Conservation (phyloP, 1,140 invertebrate genomes). For the Rhyzopertha dominica region DNA sequence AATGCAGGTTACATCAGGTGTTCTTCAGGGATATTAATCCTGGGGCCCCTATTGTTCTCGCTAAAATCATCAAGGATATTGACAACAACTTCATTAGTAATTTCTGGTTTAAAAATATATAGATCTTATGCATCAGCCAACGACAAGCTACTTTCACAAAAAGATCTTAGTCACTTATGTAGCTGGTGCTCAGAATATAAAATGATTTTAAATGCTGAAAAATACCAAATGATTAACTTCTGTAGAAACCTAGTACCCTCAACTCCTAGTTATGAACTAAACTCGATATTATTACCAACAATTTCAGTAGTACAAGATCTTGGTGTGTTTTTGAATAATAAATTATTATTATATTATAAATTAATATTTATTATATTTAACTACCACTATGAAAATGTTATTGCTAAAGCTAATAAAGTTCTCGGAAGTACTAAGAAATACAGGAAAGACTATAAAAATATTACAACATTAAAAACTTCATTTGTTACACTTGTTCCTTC, state of each 20-base stretch:
- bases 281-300: neutral
- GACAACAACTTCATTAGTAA: too few species aligned
- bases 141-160: too few species aligned
- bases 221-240: slow-evolving; percentile 4
- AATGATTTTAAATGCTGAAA: slow-evolving; percentile 3
- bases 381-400: slow-evolving; percentile 1
- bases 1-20: too few species aligned
- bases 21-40: too few species aligned
- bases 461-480: slow-evolving; percentile 1
- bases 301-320: slow-evolving; percentile 5
- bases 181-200: slow-evolving; percentile 1
- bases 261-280: slow-evolving; percentile 2
- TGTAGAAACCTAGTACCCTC: slow-evolving; percentile 2
- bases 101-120: too few species aligned
- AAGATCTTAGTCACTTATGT: slow-evolving; percentile 3
- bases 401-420: neutral
- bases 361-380: too few species aligned
- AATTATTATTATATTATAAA: slow-evolving; percentile 7
- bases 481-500: slow-evolving; percentile 5
- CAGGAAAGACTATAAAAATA: neutral
- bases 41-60: too few species aligned
- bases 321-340: slow-evolving; percentile 1
- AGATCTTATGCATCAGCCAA: too few species aligned
- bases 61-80: too few species aligned
- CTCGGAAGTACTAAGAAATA: slow-evolving; percentile 1